These are phyloP conservation scores for Reticulitermes lucifugus DNA, from an alignment of 2,888 invertebrate species.

Conservation along the genomic window DNA sequence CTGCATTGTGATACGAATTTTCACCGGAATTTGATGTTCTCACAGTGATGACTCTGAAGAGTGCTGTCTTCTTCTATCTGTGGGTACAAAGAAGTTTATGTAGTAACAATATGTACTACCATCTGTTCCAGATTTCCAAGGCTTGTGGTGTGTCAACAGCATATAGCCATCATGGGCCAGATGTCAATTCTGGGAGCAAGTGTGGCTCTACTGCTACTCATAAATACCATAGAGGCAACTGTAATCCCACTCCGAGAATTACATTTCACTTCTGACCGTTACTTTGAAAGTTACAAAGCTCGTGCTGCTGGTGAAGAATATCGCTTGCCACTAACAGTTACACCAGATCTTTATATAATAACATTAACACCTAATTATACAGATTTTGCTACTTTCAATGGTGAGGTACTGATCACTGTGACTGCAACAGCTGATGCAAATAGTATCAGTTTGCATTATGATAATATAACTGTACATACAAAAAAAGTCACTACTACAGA, in stretches of 20 bases:
- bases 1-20: no score
- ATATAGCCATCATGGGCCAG: neutral
- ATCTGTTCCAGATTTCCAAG: neutral
- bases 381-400: conserved; percentile 45
- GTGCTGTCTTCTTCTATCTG: no score
- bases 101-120: neutral
- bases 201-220: neutral
- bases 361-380: conserved; percentile 4
- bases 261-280: neutral
- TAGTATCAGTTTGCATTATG: conserved; percentile 39
- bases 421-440: neutral
- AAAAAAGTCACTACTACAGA: neutral
- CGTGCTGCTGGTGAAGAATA: neutral
- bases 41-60: no score
- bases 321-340: neutral
- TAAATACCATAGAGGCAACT: neutral
- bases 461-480: neutral
- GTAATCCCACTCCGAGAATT: neutral
- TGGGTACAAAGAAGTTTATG: no score
- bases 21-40: no score
- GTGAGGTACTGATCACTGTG: conserved; percentile 33
- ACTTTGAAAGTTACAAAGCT: neutral
- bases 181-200: neutral
- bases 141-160: neutral
- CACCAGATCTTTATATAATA: neutral